A percentile compares a stretch with the other conserved stretches of the same genome.
These are phyloP conservation scores for Mylabris phalerata DNA, from an alignment of 1,140 invertebrate genomes.

Conservation along the genomic window DNA sequence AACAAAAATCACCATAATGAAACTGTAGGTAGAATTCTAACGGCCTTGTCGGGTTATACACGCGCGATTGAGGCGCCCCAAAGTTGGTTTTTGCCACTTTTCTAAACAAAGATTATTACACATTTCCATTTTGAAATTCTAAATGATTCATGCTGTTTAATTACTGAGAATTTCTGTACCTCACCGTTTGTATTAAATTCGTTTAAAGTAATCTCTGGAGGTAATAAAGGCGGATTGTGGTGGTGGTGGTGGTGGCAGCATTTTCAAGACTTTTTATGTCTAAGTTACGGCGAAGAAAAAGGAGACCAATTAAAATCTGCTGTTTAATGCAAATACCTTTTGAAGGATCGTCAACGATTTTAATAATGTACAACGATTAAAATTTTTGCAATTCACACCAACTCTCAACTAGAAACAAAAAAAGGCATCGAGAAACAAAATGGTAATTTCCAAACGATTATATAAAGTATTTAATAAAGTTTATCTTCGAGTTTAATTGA, in stretches of 20 bases:
- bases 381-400: slow-evolving; percentile 11
- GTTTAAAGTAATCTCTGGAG: no score
- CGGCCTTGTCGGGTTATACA: neutral
- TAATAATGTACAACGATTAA: slow-evolving; percentile 14
- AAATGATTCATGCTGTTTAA: slow-evolving; percentile 6
- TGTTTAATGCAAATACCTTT: no score
- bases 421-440: no score
- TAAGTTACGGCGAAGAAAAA: no score
- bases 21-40: no score
- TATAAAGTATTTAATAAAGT: slow-evolving; percentile 21
- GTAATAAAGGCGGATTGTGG: no score
- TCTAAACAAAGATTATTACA: neutral
- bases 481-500: slow-evolving; percentile 20
- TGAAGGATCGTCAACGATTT: slow-evolving; percentile 8
- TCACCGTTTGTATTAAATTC: no score
- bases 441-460: neutral
- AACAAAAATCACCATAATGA: no score
- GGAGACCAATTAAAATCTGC: no score
- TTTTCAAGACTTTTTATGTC: no score
- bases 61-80: slow-evolving; percentile 2
- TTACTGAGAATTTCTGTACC: neutral
- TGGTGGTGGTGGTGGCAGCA: no score
- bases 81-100: neutral
- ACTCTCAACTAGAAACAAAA: slow-evolving; percentile 1
- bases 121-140: slow-evolving; percentile 3